A percentile compares a stretch with the other conserved stretches of the same genome.
Conservation (phyloP, 2,797 vertebrate species). For the Halcyon badia region DNA sequence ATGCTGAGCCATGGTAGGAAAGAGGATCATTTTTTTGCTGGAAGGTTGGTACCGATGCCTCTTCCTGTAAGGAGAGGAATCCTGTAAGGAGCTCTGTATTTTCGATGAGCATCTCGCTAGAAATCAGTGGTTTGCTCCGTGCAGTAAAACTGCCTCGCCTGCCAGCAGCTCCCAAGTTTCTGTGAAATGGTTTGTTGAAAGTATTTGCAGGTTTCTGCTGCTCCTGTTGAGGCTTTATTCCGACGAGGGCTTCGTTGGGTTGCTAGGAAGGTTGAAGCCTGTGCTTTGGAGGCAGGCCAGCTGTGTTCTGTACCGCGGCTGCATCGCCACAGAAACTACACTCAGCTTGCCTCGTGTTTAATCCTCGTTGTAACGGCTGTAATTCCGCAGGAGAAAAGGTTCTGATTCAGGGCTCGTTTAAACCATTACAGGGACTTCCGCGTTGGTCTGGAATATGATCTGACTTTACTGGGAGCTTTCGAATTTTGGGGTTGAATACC, state of each 20-base stretch:
- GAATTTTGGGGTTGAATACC: no score
- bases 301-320: not conserved
- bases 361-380: not conserved
- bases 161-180: not conserved
- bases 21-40: not conserved
- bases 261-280: conserved; percentile 5
- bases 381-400: not conserved
- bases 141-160: not conserved
- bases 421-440: not conserved
- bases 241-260: not conserved
- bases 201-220: not conserved
- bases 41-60: not conserved
- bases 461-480: not conserved
- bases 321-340: not conserved
- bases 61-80: not conserved
- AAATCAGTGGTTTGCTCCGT: not conserved
- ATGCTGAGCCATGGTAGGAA: not conserved
- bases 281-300: not conserved
- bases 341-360: not conserved
- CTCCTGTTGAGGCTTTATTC: not conserved
- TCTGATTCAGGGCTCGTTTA: not conserved
- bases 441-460: not conserved
- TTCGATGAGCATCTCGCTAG: not conserved
- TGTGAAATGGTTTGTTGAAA: not conserved
- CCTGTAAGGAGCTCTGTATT: not conserved